Evolutionary conservation across 2,113 vertebrate species (phyloP), one percentile per base, ranked within the genome.

Genomic region (Scomber japonicus): DNA sequence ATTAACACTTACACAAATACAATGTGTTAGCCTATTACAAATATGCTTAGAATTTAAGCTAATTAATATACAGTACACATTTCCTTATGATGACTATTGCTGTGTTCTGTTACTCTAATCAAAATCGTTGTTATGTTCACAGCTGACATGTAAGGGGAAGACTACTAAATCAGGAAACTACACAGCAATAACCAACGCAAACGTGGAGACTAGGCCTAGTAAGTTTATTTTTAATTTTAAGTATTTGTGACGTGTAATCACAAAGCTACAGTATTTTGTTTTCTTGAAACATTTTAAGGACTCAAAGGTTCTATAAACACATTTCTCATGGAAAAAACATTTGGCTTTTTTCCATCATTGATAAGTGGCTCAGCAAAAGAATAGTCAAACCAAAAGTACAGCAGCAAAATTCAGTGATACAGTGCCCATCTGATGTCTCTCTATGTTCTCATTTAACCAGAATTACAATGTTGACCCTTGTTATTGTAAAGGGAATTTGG

Each of bases 61-160:
- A 40, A 40, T 45, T n/a, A 48, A 70, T 49, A 45, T n/a, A 64
- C 3, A 67, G 7, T 13, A 15, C 3, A 56, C 35, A 40, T 40
- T 65, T 48, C 48, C 49, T 63, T 14, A 4, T 11, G 31, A 12
- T 68, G 0, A 49, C 21, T 30, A 44, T 27, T 30, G 6, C 21
- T 55, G 3, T 49, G 27, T 19, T 75, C 5, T 44, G 8, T 65
- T 66, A 30, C 4, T 63, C 27, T 50, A 13, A 60, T 57, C 8
- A 48, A 21, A 59, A 59, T 56, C 0, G 5, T 75, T 35, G 78
- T 21, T 46, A 17, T 85, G 35, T 78, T 91, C 82, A 78, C 90
- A 98, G 97, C 94, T 98, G 80, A 96, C 96, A 51, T 96, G 95
- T 70, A 97, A 94, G 82, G 95, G 94, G 16, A 96, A 91, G 59